Base-by-base conservation (phyloP, 2,888 invertebrate species). In the Lochmaea capreae region DNA sequence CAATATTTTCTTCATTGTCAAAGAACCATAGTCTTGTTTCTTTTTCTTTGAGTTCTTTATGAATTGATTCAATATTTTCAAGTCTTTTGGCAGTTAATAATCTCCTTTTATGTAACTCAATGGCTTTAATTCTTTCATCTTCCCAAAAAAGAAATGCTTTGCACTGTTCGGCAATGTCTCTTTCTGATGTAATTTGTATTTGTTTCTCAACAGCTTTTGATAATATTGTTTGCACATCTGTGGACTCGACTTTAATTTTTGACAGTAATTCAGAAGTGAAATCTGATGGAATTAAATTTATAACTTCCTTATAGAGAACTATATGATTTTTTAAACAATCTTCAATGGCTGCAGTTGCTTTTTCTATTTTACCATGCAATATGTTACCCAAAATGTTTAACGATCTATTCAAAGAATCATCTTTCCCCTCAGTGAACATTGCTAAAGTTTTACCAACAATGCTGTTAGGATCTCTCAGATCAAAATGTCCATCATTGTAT, bases 401-500 rank as follows among this genome's bases (percentile, higher is more conserved):
- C 59, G 88, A 85, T 71, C 81, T 84, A 75, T 89, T 90, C 8
- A 93, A 78, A 74, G 88, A 84, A 78, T 91, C 88, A 70, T 87
- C 83, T 76, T 87, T 83, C 73, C 84, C 82, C 79, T 89, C 88
- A 74, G 92, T 90, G 42, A 85, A 82, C 87, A 90, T 90, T 49
- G 89, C 89, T 66, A 98, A 87, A 2, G 96, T 95, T 89, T 98
- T 98, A 0, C 97, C 97, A 65, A 95, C 89, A 57, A 96, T 88
- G 83, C 92, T 90, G 39, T 89, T 86, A 8, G 93, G 90, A 79
- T 95, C 92, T 74, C 87, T 90, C 22, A 97, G 89, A 87, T 97
- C 97, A 88, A 97, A 96, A 86, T 98, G 97, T 83, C 95, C 94
- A 88, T 98, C 97, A 87, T 93, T 93, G 85, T 90, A 95, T 0